phyloP scores from a whole-genome alignment of 2,797 vertebrate species.

The Microchirus variegatus region DNA sequence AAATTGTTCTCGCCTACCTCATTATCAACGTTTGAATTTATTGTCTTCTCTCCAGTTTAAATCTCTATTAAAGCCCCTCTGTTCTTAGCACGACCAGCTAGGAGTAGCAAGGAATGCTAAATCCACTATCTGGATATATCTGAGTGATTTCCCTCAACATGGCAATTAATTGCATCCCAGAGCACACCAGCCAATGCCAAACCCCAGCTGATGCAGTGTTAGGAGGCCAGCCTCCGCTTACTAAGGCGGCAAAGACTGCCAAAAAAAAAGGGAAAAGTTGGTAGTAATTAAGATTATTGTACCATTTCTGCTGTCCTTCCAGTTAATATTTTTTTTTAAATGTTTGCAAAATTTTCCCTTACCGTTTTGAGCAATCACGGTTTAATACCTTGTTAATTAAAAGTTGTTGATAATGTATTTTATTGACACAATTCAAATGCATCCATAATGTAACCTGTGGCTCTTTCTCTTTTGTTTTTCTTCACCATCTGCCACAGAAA shows the following conservation, averaged over 20 bases:
- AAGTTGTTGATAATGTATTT: background rate
- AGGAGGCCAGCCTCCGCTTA: constrained; percentile 55
- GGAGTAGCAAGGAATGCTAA: constrained; percentile 75
- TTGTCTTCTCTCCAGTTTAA: constrained; percentile 83
- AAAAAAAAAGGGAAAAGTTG: constrained; percentile 49
- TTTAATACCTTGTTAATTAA: background rate
- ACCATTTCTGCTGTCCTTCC: constrained; percentile 5
- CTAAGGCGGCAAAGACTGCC: constrained; percentile 51
- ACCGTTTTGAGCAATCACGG: no score
- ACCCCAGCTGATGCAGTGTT: constrained; percentile 66
- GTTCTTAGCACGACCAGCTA: constrained; percentile 80
- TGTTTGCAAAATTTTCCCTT: no score
- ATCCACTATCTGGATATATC: constrained; percentile 82
- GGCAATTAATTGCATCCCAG: constrained; percentile 85
- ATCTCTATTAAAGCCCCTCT: constrained; percentile 87
- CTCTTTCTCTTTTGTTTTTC: constrained; percentile 3
- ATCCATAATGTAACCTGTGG: constrained; percentile 10
- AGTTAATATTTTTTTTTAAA: no score
- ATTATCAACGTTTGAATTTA: constrained; percentile 87
- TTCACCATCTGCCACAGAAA: constrained; percentile 73
- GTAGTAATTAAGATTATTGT: constrained; percentile 43
- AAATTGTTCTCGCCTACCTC: constrained; percentile 88
- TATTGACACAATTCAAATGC: background rate
- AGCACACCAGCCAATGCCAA: constrained; percentile 71
- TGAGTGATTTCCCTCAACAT: constrained; percentile 79